These are phyloP conservation scores for Nemapogon koenigi DNA, from an alignment of 2,888 invertebrate genomes.

Conservation along the genomic window DNA sequence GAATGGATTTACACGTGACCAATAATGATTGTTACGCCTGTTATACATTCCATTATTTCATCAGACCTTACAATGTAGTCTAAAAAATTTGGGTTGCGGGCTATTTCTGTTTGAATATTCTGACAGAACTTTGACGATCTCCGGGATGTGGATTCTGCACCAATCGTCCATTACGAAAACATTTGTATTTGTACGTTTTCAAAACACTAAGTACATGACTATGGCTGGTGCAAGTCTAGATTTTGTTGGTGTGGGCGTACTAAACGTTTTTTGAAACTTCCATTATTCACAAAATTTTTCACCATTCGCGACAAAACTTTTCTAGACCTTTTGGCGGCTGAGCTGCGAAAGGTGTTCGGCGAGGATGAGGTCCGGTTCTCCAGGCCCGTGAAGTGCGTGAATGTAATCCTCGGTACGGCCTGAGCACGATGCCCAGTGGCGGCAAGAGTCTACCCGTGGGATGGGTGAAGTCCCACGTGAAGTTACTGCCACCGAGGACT, in stretches of 20 bases:
- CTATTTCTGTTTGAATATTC: conserved; percentile 12
- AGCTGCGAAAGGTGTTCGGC: too few species aligned
- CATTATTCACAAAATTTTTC: conserved; percentile 3
- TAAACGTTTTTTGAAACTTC: conserved; percentile 5
- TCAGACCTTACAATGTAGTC: conserved; percentile 12
- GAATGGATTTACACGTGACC: conserved; percentile 10
- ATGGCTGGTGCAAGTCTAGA: conserved; percentile 10
- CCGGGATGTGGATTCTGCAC: conserved; percentile 12
- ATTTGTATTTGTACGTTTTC: conserved; percentile 14
- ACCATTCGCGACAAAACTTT: conserved; percentile 6
- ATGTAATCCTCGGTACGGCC: too few species aligned
- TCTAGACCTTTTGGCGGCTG: conserved; percentile 4
- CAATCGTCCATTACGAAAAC: conserved; percentile 12
- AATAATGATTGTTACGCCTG: conserved; percentile 9
- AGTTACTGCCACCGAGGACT: too few species aligned
- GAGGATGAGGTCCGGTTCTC: too few species aligned
- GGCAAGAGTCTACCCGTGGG: too few species aligned
- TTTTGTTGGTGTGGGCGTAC: conserved; percentile 3
- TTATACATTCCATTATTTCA: conserved; percentile 11
- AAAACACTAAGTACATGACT: too few species aligned
- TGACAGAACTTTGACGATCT: conserved; percentile 11
- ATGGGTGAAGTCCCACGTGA: too few species aligned
- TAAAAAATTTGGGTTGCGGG: conserved; percentile 12
- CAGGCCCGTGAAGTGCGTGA: too few species aligned
- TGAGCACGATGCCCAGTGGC: too few species aligned